These are phyloP conservation scores for Platycheirus rosarum DNA, from an alignment of 2,888 invertebrate genomes.

Conservation along the genomic window DNA sequence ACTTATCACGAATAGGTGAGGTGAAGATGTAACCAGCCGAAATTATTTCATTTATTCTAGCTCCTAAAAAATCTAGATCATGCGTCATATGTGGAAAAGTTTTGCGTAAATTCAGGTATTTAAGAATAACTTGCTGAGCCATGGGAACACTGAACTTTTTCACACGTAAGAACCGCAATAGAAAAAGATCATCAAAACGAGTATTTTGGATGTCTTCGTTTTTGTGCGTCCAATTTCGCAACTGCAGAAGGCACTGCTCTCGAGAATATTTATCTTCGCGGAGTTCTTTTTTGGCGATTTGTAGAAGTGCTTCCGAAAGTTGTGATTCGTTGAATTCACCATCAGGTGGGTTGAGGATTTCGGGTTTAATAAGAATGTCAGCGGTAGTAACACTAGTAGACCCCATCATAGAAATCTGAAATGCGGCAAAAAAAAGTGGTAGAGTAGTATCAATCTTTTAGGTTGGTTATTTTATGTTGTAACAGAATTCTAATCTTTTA, in stretches of 20 bases:
- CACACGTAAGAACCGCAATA: constrained; percentile 89
- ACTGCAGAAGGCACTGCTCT: constrained; percentile 86
- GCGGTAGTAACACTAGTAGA: constrained; percentile 30
- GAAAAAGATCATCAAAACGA: constrained; percentile 88
- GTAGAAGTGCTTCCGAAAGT: constrained; percentile 77
- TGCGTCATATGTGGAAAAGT: constrained; percentile 86
- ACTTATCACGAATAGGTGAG: constrained; percentile 88
- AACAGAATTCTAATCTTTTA: too few species aligned
- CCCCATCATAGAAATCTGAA: constrained; percentile 49
- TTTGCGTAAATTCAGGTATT: constrained; percentile 89
- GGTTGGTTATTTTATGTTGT: too few species aligned
- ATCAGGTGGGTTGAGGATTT: constrained; percentile 1
- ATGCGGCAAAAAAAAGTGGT: neutral
- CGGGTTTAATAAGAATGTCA: neutral
- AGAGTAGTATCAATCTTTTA: too few species aligned
- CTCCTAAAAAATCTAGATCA: constrained; percentile 86
- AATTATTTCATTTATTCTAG: constrained; percentile 86
- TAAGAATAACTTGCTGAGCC: constrained; percentile 90
- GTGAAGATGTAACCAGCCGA: constrained; percentile 89
- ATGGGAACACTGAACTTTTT: constrained; percentile 91
- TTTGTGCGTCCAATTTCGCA: constrained; percentile 88
- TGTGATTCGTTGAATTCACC: constrained; percentile 58
- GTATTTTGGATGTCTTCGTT: constrained; percentile 88
- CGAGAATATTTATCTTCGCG: constrained; percentile 87
- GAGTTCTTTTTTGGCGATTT: constrained; percentile 87